Conservation (phyloP, 2,797 vertebrate species). For the Rhodeus uyekii region DNA sequence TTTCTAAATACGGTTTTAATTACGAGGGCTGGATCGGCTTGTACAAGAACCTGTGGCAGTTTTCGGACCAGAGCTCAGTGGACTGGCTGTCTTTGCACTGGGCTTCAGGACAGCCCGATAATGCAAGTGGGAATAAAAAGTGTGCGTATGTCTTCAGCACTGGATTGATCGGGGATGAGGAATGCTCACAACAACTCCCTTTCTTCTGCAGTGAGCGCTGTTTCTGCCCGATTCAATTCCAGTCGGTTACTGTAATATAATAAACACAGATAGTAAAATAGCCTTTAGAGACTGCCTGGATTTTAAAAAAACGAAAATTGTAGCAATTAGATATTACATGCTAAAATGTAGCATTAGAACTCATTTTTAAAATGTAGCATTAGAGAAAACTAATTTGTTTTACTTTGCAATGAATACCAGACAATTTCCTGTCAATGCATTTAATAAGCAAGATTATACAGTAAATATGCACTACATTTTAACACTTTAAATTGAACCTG, state of each 20-base stretch:
- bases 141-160: background rate
- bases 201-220: conserved; percentile 9
- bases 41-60: conserved; percentile 35
- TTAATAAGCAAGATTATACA: background rate
- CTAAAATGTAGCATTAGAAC: background rate
- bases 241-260: background rate
- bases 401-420: background rate
- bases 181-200: fast-evolving
- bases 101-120: background rate
- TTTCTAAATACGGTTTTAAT: fast-evolving
- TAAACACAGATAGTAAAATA: background rate
- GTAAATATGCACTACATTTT: background rate
- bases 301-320: background rate
- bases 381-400: too few relatives aligned
- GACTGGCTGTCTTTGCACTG: background rate
- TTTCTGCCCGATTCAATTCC: background rate
- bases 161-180: background rate
- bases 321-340: too few relatives aligned
- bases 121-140: background rate
- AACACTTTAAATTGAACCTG: too few relatives aligned
- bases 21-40: conserved; percentile 8
- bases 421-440: background rate
- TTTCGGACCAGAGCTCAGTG: background rate
- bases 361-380: background rate
- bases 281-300: background rate